phyloP scores from a whole-genome alignment of 2,797 vertebrate genomes.

The Acipenser oxyrinchus region DNA sequence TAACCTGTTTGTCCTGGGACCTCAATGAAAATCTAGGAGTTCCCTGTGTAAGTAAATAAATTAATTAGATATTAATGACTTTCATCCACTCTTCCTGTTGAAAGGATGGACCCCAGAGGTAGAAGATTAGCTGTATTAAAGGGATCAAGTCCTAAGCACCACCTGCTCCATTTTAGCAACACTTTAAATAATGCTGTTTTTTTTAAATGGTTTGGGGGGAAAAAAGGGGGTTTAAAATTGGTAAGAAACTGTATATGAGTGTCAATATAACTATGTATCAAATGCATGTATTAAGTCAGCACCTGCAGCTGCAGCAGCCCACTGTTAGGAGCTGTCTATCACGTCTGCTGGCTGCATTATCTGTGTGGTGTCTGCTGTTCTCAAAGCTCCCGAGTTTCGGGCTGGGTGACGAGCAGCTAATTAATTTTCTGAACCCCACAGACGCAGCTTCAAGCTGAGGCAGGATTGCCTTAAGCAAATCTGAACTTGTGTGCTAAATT shows the following conservation, averaged over 20 bases:
- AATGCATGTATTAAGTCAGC: slow-evolving; percentile 5
- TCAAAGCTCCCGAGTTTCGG: slow-evolving; percentile 48
- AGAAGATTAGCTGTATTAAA: slow-evolving; percentile 14
- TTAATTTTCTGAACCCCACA: slow-evolving; percentile 48
- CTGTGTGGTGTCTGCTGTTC: slow-evolving; percentile 21
- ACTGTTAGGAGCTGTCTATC: slow-evolving; percentile 19
- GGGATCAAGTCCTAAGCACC: slow-evolving; percentile 19
- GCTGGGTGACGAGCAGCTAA: slow-evolving; percentile 62
- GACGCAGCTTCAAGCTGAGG: slow-evolving; percentile 52
- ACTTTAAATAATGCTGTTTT: background rate
- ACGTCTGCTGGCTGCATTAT: slow-evolving; percentile 23
- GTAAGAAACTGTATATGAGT: slow-evolving; percentile 10
- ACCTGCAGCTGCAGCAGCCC: slow-evolving; percentile 22
- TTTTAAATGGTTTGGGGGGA: no score
- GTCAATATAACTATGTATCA: slow-evolving; percentile 15
- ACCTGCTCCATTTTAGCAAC: slow-evolving; percentile 7
- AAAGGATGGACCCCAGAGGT: slow-evolving; percentile 2
- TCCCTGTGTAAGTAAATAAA: background rate
- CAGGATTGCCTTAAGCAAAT: slow-evolving; percentile 53
- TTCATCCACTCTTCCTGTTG: background rate
- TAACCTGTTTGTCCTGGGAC: no score
- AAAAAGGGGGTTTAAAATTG: slow-evolving; percentile 6
- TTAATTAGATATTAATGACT: background rate
- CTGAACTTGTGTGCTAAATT: slow-evolving; percentile 59
- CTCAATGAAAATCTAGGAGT: no score